A percentile compares a stretch with the other conserved stretches of the same genome.
These are phyloP conservation scores for Protodeltote pygarga DNA, from an alignment of 2,888 invertebrate species.

Conservation along the genomic window DNA sequence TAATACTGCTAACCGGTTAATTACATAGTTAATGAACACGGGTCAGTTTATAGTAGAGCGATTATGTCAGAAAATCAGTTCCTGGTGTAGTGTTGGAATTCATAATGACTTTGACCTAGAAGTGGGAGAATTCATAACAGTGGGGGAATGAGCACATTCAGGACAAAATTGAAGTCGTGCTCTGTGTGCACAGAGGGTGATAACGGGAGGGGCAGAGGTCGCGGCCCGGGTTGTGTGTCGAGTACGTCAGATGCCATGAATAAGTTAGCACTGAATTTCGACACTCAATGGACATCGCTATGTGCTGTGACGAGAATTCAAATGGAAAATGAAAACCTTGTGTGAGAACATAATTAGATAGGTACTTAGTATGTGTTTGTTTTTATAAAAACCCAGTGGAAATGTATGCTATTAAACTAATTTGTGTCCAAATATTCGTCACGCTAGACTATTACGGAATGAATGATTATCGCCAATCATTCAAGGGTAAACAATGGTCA, in stretches of 20 bases:
- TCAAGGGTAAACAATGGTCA: constrained; percentile 47
- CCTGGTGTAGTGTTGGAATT: not conserved
- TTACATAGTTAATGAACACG: constrained; percentile 31
- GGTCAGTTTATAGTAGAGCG: constrained; percentile 18
- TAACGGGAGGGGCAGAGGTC: constrained; percentile 57
- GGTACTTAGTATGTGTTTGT: not conserved
- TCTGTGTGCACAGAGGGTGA: constrained; percentile 67
- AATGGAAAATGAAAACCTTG: constrained; percentile 3
- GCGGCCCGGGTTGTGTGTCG: constrained; percentile 43
- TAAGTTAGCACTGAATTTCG: constrained; percentile 68
- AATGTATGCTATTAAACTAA: constrained; percentile 5
- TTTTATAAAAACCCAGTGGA: constrained; percentile 3
- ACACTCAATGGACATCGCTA: constrained; percentile 61
- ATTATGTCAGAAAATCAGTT: constrained; percentile 24
- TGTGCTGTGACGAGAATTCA: constrained; percentile 25
- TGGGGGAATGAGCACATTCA: constrained; percentile 59
- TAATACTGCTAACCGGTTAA: constrained; percentile 33
- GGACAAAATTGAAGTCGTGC: constrained; percentile 68
- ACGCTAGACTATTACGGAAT: constrained; percentile 17
- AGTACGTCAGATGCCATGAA: constrained; percentile 68
- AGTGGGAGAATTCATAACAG: constrained; percentile 52
- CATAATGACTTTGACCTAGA: constrained; percentile 42
- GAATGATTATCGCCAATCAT: constrained; percentile 29
- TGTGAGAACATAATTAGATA: not conserved
- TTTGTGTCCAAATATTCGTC: constrained; percentile 12